phyloP scores from a whole-genome alignment of 2,888 invertebrate genomes.

The Scaptomyza caliginosa region DNA sequence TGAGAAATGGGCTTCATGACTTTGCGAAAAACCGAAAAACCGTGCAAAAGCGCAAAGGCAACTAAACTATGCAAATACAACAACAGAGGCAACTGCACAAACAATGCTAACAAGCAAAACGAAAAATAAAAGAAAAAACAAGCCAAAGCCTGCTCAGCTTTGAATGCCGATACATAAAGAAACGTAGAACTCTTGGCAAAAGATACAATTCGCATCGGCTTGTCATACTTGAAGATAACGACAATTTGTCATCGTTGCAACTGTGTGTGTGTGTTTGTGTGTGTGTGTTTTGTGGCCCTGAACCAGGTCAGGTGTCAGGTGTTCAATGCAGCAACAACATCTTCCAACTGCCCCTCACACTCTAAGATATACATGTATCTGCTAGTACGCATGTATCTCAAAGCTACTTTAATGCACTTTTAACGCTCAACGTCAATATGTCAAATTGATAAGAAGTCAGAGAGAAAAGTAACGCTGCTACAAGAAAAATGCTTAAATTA shows the following conservation, averaged over 20 bases:
- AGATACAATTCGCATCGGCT: slow-evolving; percentile 33
- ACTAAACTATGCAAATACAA: slow-evolving; percentile 61
- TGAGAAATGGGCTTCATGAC: slow-evolving; percentile 74
- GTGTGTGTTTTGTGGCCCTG: slow-evolving; percentile 53
- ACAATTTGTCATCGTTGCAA: slow-evolving; percentile 66
- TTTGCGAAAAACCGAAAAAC: slow-evolving; percentile 73
- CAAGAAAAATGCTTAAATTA: slow-evolving; percentile 50
- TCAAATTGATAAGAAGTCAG: slow-evolving; percentile 78
- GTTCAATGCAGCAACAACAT: slow-evolving; percentile 27
- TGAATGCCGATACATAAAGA: slow-evolving; percentile 11
- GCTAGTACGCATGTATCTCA: slow-evolving; percentile 49
- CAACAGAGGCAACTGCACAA: slow-evolving; percentile 29
- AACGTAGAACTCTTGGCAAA: slow-evolving; percentile 8
- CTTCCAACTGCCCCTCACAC: neutral
- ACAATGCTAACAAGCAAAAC: slow-evolving; percentile 53
- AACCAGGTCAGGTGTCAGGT: slow-evolving; percentile 77
- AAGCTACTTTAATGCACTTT: slow-evolving; percentile 81
- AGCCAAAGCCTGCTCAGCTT: slow-evolving; percentile 5
- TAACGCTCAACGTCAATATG: slow-evolving; percentile 80
- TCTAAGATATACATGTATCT: slow-evolving; percentile 21
- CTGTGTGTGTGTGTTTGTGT: neutral
- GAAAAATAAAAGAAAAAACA: slow-evolving; percentile 30
- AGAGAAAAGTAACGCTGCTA: neutral
- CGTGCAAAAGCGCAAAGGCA: slow-evolving; percentile 63
- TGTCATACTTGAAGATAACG: slow-evolving; percentile 28